Evolutionary conservation across 1,140 invertebrate species (phyloP), one percentile per base, ranked within the genome.

Genomic region (Dufourea novaeangliae): DNA sequence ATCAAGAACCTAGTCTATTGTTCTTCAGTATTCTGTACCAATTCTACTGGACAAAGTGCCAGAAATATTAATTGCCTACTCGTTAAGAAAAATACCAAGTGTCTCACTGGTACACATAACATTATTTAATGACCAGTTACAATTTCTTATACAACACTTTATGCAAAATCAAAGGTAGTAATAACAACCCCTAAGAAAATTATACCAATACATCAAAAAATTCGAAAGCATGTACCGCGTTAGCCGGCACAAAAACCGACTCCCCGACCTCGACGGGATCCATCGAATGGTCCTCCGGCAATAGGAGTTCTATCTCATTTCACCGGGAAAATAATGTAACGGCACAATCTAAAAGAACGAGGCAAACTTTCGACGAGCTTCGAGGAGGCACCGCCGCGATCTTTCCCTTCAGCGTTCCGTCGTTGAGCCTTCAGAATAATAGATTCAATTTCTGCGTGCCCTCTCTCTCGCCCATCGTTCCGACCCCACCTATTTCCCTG

Each of bases 401-500:
- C 59, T 56, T 76, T 41, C 72, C 61, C 59, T 71, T 61, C 59
- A 27, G 52, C 66, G 72, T 61, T 69, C 50, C 66, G 69, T 80
- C 78, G 71, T 64, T 61, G 66, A 37, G 67, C 72, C 72, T 54
- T 46, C 25, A 52, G 79, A 50, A 52, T 83, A 83, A 83, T 83
- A 71, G 81, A 83, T 83, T 83, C 81, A 76, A 82, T 81, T 83
- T 61, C 64, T 82, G 66, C 74, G 22, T 39, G n/a, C 39, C 17
- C 56, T 32, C 34, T 20, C 56, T 32, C 34, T 20, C 20, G 25
- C 22, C 17, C 62, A 14, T 34, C 11, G 29, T 41, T 7, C 32
- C 32, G 8, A 61, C 32, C 59, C 22, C 7, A 6, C 37, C n/a
- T 39, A 27, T 37, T 69, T 52, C 44, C 50, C n/a, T 41, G n/a